phyloP scores from a whole-genome alignment of 2,888 invertebrate genomes.

The Drosophila differens region DNA sequence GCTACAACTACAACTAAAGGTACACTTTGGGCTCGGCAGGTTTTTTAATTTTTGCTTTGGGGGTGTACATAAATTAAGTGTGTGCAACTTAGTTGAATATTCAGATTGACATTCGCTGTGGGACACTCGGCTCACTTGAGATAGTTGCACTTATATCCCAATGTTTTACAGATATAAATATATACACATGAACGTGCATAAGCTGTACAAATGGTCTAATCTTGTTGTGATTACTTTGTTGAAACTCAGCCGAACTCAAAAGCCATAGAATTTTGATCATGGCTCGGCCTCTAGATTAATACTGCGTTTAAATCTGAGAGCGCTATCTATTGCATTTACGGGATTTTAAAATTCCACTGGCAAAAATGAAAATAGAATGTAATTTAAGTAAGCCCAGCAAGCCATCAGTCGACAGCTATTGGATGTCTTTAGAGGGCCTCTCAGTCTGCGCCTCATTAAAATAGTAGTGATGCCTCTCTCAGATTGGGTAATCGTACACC shows the following conservation, averaged over 20 bases:
- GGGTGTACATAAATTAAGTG: slow-evolving; percentile 67
- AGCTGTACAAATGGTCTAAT: not conserved
- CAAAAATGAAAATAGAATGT: not conserved
- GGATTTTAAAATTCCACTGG: not conserved
- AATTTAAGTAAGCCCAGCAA: not conserved
- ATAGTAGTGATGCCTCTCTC: slow-evolving; percentile 48
- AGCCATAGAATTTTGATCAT: not conserved
- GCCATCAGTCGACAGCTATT: slow-evolving; percentile 19
- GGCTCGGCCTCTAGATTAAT: not conserved
- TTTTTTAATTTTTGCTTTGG: slow-evolving; percentile 8
- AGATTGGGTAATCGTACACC: slow-evolving; percentile 42
- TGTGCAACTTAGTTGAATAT: slow-evolving; percentile 20
- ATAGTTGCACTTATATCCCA: not conserved
- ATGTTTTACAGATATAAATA: not conserved
- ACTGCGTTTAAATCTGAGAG: not conserved
- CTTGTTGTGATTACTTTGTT: not conserved
- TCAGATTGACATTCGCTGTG: slow-evolving; percentile 32
- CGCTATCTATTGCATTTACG: not conserved
- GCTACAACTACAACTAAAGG: slow-evolving; percentile 3
- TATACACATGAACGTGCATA: not conserved
- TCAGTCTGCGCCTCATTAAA: slow-evolving; percentile 41
- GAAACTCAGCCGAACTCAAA: not conserved
- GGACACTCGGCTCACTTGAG: not conserved
- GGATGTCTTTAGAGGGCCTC: not conserved
- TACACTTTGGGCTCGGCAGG: slow-evolving; percentile 27